A percentile compares a stretch with the other conserved stretches of the same genome.
Conservation (phyloP, 2,113 vertebrate genomes). For the Tylochromis polylepis region DNA sequence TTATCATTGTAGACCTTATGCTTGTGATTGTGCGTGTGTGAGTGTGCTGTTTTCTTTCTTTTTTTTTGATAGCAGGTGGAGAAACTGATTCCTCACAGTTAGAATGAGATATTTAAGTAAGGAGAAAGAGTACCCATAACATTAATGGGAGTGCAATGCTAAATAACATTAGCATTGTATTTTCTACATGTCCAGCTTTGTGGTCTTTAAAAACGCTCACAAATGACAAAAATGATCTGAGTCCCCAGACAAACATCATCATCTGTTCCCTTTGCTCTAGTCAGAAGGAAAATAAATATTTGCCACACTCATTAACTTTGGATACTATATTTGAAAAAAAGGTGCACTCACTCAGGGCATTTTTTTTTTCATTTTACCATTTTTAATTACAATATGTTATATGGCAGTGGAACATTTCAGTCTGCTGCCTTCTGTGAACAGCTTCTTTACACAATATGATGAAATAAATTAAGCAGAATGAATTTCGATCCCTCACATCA, state of each 20-base stretch:
- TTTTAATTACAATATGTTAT: neutral
- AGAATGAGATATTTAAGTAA: neutral
- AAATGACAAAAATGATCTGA: neutral
- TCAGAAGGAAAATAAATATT: neutral
- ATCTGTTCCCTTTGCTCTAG: neutral
- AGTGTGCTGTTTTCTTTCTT: neutral
- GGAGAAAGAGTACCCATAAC: fast-evolving
- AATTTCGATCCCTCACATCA: neutral
- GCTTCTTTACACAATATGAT: neutral
- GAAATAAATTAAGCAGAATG: conserved; percentile 7
- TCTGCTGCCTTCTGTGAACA: neutral
- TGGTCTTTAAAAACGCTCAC: neutral
- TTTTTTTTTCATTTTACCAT: neutral
- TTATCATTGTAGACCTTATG: neutral
- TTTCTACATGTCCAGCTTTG: neutral
- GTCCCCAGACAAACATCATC: neutral
- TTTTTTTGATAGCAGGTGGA: neutral
- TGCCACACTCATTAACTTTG: neutral
- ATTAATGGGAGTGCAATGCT: neutral
- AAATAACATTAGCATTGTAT: neutral
- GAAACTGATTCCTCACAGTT: neutral
- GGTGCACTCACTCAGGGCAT: neutral
- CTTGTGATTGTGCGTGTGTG: neutral
- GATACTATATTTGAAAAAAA: neutral
- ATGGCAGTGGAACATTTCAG: neutral